Base-by-base conservation (phyloP, 2,113 vertebrate genomes). In the Nibea albiflora region DNA sequence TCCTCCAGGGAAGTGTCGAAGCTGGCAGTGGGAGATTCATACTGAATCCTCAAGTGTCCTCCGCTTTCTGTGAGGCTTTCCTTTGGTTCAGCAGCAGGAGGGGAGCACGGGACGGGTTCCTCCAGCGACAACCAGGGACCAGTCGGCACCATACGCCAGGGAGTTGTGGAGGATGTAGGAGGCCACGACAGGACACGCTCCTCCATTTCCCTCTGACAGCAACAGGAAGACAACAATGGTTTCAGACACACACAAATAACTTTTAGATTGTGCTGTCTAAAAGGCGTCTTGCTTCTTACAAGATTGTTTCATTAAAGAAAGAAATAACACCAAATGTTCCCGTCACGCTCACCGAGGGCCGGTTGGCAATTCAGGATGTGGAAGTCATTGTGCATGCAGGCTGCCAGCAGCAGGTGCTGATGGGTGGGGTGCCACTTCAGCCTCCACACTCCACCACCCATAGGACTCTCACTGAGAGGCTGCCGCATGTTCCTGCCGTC, bases 301-400 rank as follows among this genome's bases (percentile, higher is more conserved):
- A 35, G 35, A 39, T 39, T 39, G 35, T 39, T 9, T 39, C 7
- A 39, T 39, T 39, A 39, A 39, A 39, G 35, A 39, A 39, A 39
- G 1, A 39, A 39, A 39, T 9, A 39, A 39, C 35, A 39, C 8
- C 35, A 39, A 9, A 39, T 39, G 35, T 39, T 39, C 35, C 35
- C 3, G 5, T 10, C 35, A 52, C 10, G 84, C 88, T 71, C 4
- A 97, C 97, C 96, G 14, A 94, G n/a, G 3, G 93, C 94, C 24
- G 92, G 85, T 0, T 94, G 94, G 91, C 96, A 97, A 93, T 97
- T 87, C 0, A 98, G 95, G 83, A 99, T 93, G 56, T 96, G 96
- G 81, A 98, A 97, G 66, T 97, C 97, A 0, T 95, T 94, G 85
- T 98, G 96, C 98, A 98, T 99, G 76, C 98, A 98, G 53, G 98